phyloP scores from a whole-genome alignment of 2,113 vertebrate genomes.

The Urocitellus parryii region DNA sequence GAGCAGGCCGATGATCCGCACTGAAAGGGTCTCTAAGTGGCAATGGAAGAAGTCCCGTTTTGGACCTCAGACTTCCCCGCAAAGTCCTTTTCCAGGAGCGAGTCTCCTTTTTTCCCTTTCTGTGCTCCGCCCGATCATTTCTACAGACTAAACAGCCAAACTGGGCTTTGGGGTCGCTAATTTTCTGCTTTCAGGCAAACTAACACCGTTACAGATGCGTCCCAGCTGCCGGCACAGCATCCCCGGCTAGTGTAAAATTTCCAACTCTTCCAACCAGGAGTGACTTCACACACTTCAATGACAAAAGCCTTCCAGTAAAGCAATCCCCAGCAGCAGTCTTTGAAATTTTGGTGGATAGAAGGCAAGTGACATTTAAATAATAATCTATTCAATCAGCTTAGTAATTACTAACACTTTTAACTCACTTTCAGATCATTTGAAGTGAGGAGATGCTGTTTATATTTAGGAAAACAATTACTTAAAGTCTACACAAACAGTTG shows the following conservation, averaged over 20 bases:
- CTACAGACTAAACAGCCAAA: conserved; percentile 84
- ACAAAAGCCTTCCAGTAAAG: conserved; percentile 86
- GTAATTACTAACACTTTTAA: conserved; percentile 79
- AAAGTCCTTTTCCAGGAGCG: neutral
- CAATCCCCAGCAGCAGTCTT: conserved; percentile 79
- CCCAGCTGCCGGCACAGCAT: conserved; percentile 92
- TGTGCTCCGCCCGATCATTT: conserved; percentile 73
- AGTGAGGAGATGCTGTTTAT: neutral
- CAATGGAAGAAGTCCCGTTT: neutral
- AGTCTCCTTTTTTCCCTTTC: conserved; percentile 77
- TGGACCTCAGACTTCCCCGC: neutral
- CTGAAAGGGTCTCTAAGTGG: neutral
- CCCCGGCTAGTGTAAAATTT: conserved; percentile 93
- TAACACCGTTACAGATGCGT: conserved; percentile 96
- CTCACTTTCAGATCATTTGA: conserved; percentile 75
- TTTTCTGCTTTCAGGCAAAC: conserved; percentile 91
- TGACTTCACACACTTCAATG: conserved; percentile 89
- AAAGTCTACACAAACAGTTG: neutral
- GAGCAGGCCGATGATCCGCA: rapidly evolving
- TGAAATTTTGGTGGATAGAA: conserved; percentile 76
- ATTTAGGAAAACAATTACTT: conserved; percentile 25
- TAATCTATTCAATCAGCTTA: conserved; percentile 86
- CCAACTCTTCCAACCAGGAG: conserved; percentile 86
- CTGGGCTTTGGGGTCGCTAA: conserved; percentile 79
- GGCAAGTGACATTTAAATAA: conserved; percentile 86